These are phyloP conservation scores for Diarsia mendica DNA, from an alignment of 2,888 invertebrate species.

Conservation along the genomic window DNA sequence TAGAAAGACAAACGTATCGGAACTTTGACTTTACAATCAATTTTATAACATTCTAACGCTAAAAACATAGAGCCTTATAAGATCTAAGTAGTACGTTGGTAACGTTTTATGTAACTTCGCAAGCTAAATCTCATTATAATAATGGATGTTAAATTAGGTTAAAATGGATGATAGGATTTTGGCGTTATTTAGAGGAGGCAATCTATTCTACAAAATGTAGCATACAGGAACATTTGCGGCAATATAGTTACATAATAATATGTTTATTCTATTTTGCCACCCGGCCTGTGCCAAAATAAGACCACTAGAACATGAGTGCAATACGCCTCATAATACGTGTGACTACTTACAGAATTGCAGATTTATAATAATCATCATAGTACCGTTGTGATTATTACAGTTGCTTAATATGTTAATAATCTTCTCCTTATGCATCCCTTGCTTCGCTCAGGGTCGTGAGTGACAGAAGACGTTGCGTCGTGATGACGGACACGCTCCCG, in stretches of 20 bases:
- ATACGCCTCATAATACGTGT: not conserved
- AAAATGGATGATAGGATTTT: slow-evolving; percentile 14
- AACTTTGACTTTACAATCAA: slow-evolving; percentile 79
- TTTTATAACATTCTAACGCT: slow-evolving; percentile 53
- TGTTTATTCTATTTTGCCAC: not conserved
- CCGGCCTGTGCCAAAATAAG: not conserved
- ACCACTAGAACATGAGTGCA: not conserved
- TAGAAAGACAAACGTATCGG: slow-evolving; percentile 82
- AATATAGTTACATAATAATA: too few relatives aligned
- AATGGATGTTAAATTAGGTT: slow-evolving; percentile 14
- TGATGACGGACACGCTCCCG: slow-evolving; percentile 1
- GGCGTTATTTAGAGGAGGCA: not conserved
- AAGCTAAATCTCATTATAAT: slow-evolving; percentile 5
- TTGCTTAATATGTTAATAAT: slow-evolving; percentile 9
- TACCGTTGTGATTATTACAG: not conserved
- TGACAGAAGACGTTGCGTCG: slow-evolving; percentile 7
- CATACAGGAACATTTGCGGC: not conserved
- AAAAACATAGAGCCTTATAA: not conserved
- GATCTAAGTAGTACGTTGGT: not conserved
- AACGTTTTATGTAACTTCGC: not conserved
- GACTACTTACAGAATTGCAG: not conserved
- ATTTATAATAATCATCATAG: not conserved
- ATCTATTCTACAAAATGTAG: not conserved
- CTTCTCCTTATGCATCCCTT: not conserved
- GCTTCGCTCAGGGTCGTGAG: not conserved